Conservation (phyloP, 2,888 invertebrate genomes). For the Acleris cristana region DNA sequence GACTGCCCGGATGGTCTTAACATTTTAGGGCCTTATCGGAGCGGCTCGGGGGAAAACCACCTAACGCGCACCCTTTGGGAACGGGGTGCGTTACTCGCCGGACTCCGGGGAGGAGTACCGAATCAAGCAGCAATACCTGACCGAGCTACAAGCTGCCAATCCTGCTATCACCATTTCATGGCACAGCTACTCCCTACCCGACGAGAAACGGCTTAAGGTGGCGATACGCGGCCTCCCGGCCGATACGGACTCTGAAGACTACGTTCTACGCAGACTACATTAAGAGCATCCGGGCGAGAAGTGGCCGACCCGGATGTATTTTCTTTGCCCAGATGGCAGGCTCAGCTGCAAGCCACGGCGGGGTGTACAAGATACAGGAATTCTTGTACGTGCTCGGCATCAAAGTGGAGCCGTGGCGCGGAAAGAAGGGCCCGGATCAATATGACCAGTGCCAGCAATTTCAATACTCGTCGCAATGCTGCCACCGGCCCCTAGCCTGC, state of each 20-base stretch:
- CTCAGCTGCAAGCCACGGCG: too few species aligned
- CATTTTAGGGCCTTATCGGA: conserved; percentile 33
- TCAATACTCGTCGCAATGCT: background rate
- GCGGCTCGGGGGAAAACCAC: conserved; percentile 23
- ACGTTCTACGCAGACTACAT: background rate
- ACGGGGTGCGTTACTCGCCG: conserved; percentile 40
- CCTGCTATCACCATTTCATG: conserved; percentile 29
- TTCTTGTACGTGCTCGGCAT: too few species aligned
- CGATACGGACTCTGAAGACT: conserved; percentile 33
- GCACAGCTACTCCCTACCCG: conserved; percentile 39
- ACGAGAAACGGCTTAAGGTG: conserved; percentile 37
- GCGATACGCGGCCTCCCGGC: conserved; percentile 39
- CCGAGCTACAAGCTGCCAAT: background rate
- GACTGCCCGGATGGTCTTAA: conserved; percentile 36
- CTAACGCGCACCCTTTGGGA: conserved; percentile 37
- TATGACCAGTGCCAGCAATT: background rate
- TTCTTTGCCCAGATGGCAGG: background rate
- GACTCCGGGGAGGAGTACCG: conserved; percentile 41
- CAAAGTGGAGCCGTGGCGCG: too few species aligned
- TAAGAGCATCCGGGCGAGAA: background rate
- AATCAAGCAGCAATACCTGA: conserved; percentile 38
- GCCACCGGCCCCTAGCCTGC: conserved; percentile 2
- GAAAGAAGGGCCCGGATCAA: too few species aligned
- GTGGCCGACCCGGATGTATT: conserved; percentile 1
- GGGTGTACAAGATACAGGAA: too few species aligned